Evolutionary conservation across 2,888 invertebrate genomes (phyloP).

Genomic region (Frankliniella fusca): DNA sequence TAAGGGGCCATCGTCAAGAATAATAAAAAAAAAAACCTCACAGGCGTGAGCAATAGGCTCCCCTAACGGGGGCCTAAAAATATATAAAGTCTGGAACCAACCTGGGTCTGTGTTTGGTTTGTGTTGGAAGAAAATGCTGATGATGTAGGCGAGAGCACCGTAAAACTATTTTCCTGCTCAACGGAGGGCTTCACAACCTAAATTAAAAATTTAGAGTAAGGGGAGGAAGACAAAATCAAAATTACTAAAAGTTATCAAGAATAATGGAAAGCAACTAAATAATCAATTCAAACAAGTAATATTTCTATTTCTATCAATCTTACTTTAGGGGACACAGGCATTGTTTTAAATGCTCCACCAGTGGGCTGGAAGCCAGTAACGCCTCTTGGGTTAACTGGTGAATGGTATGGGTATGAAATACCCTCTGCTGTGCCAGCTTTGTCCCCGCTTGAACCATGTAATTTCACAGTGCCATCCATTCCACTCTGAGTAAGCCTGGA

Average conservation of each 20-base stretch:
- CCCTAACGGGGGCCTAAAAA: too few relatives aligned
- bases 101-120: neutral
- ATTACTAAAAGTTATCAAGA: neutral
- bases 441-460: conserved; percentile 50
- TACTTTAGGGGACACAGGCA: conserved; percentile 61
- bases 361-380: conserved; percentile 88
- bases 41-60: neutral
- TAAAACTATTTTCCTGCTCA: neutral
- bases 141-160: neutral
- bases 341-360: conserved; percentile 88
- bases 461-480: conserved; percentile 52
- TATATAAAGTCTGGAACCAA: neutral
- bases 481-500: conserved; percentile 49
- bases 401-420: conserved; percentile 57
- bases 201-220: neutral
- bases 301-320: neutral
- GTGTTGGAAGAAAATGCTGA: neutral
- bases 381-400: conserved; percentile 75
- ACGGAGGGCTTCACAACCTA: conserved; percentile 26
- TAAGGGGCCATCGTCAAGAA: too few relatives aligned
- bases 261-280: neutral
- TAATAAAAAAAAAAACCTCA: too few relatives aligned
- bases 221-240: neutral
- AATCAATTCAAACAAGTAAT: too few relatives aligned
- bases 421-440: conserved; percentile 42